Evolutionary conservation across 2,113 vertebrate species (phyloP), one percentile per base, ranked within the genome.

Genomic region (Scalopus aquaticus): DNA sequence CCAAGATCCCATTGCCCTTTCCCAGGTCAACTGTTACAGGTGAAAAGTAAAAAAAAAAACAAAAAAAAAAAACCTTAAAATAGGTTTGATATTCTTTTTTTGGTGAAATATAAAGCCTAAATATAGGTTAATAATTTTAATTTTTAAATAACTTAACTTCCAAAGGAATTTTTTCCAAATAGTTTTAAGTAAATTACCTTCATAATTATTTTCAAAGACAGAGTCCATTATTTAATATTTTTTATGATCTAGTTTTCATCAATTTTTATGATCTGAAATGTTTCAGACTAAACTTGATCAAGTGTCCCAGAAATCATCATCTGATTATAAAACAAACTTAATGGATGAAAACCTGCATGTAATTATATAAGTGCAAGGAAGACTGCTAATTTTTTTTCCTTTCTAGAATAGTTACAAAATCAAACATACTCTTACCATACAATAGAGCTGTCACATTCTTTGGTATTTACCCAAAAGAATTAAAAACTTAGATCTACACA

Each of bases 221-320:
- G 6, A 44, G 13, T 5, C 17, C 44, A 70, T 58, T 87, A 32
- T 73, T 85, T 79, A 93, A 62, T n/a, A 12, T 37, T 67, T 42
- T 92, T 77, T 96, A 79, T 2, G 74, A 74, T 92, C 37, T 20
- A 42, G 39, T 73, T 94, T 88, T 81, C 49, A 78, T 62, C 56
- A 37, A 28, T 64, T 82, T 93, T 91, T 46, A 15, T 72, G 26
- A 76, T 92, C 20, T 87, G 39, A 90, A 91, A 93, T 46, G 9
- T 86, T 86, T 86, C 67, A 54, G 35, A 91, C 78, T 39, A 96
- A 93, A 72, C 49, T 79, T 83, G 9, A 37, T 84, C 60, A 91
- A 76, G 10, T 77, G 28, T 92, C 28, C 74, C 58, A 85, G 79
- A 96, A 95, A 74, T 39, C 60, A 74, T 39, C 60, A 89, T 46